Conservation (phyloP, 2,888 invertebrate genomes). For the Ischnura elegans region DNA sequence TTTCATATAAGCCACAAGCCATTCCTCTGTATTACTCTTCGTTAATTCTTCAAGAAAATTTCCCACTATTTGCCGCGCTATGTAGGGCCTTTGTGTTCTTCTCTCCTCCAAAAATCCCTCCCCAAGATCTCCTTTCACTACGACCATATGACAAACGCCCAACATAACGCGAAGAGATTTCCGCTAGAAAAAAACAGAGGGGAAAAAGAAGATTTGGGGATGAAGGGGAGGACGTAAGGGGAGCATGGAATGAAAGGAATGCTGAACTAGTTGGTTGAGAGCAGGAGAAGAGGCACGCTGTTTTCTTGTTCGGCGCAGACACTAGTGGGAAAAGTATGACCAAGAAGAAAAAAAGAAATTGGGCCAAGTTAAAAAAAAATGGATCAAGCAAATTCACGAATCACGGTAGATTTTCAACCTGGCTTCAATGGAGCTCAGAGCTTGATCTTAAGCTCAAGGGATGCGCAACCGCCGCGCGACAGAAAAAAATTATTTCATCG, state of each 20-base stretch:
- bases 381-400: slow-evolving; percentile 9
- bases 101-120: neutral
- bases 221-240: too few relatives aligned
- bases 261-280: neutral
- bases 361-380: neutral
- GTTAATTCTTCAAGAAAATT: too few relatives aligned
- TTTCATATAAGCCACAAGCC: neutral
- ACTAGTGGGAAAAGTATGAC: neutral
- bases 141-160: slow-evolving; percentile 25
- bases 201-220: too few relatives aligned
- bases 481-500: neutral
- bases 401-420: neutral
- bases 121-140: neutral
- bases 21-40: too few relatives aligned
- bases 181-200: neutral
- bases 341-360: neutral
- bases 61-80: too few relatives aligned
- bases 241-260: neutral
- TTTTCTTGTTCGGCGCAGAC: neutral
- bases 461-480: neutral
- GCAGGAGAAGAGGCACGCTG: neutral
- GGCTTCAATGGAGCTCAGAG: neutral
- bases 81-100: too few relatives aligned
- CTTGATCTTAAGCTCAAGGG: neutral
- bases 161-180: slow-evolving; percentile 21